Evolutionary conservation across 2,888 invertebrate genomes (phyloP).

Genomic region (Drosophila flavopinicola): DNA sequence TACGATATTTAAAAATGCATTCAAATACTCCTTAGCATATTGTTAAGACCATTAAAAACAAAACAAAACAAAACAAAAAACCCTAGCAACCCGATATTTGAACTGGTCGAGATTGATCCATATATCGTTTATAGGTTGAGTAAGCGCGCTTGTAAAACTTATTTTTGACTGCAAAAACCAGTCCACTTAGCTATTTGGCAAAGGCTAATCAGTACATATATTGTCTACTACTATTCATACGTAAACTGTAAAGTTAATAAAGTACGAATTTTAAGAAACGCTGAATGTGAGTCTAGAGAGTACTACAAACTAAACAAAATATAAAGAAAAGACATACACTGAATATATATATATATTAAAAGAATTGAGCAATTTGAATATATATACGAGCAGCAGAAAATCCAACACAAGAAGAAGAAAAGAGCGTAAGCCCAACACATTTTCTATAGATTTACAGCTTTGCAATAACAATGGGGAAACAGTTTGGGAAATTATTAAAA

Average conservation of each 20-base stretch:
- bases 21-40: conserved; percentile 21
- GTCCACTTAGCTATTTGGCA: conserved; percentile 21
- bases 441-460: conserved; percentile 69
- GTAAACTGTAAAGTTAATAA: conserved; percentile 77
- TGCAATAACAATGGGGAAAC: conserved; percentile 22
- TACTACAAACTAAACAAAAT: conserved; percentile 44
- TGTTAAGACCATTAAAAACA: conserved; percentile 10
- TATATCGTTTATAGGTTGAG: conserved; percentile 28
- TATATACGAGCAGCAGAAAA: conserved; percentile 26
- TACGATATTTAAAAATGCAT: conserved; percentile 25
- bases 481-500: conserved; percentile 12
- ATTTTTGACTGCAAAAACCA: conserved; percentile 33
- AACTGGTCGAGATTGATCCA: conserved; percentile 21
- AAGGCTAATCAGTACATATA: conserved; percentile 31
- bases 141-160: conserved; percentile 29
- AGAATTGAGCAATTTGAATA: conserved; percentile 38
- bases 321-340: conserved; percentile 25
- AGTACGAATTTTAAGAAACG: conserved; percentile 81
- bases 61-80: not conserved
- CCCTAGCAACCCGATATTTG: conserved; percentile 8
- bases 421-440: conserved; percentile 32
- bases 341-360: conserved; percentile 56
- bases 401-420: not conserved
- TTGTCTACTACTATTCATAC: conserved; percentile 59
- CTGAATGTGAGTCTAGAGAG: conserved; percentile 79